phyloP scores from a whole-genome alignment of 2,888 invertebrate genomes.

The Vanessa cardui region DNA sequence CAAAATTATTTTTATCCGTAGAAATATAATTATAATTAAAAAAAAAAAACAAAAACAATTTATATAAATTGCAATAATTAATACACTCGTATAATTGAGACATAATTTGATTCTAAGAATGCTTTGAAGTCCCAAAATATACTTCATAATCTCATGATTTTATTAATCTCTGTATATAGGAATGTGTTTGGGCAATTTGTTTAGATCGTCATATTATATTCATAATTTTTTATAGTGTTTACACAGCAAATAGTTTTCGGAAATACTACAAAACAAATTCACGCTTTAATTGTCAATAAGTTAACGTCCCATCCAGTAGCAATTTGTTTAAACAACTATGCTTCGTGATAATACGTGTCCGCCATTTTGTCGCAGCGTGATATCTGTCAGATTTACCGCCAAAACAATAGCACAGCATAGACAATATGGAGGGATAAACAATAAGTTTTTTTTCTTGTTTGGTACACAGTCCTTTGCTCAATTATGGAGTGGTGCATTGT shows the following conservation, averaged over 20 bases:
- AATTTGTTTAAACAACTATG: conserved; percentile 55
- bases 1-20: too few species aligned
- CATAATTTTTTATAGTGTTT: neutral
- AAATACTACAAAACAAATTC: conserved; percentile 38
- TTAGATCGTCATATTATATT: too few species aligned
- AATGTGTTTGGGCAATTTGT: too few species aligned
- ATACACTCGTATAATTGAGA: too few species aligned
- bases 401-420: conserved; percentile 55
- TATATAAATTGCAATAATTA: too few species aligned
- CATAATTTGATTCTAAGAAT: too few species aligned
- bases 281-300: conserved; percentile 70
- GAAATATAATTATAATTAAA: too few species aligned
- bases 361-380: conserved; percentile 65
- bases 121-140: too few species aligned
- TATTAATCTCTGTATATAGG: too few species aligned
- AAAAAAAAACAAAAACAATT: too few species aligned
- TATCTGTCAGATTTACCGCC: conserved; percentile 70
- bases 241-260: neutral
- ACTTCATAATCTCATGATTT: too few species aligned
- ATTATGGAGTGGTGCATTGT: conserved; percentile 73
- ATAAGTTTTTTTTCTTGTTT: conserved; percentile 56
- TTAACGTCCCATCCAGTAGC: conserved; percentile 67
- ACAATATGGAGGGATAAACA: conserved; percentile 42
- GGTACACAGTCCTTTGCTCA: conserved; percentile 75
- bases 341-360: conserved; percentile 48